Conservation (phyloP, 2,113 vertebrate species). For the Cervus canadensis region DNA sequence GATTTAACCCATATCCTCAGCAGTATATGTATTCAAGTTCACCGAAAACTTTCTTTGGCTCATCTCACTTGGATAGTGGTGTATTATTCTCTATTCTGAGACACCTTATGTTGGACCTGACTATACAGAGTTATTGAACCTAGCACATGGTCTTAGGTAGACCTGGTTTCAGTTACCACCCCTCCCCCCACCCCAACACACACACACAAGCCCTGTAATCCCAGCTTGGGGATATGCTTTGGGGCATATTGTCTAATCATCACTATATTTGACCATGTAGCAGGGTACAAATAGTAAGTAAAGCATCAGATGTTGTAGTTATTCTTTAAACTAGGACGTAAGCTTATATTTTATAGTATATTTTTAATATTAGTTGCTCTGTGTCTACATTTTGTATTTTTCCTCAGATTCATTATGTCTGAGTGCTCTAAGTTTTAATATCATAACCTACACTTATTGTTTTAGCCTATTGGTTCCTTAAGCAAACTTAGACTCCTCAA, state of each 20-base stretch:
- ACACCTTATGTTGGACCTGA: neutral
- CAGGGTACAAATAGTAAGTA: neutral
- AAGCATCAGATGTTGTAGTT: neutral
- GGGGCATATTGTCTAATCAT: neutral
- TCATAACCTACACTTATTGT: neutral
- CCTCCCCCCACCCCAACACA: neutral
- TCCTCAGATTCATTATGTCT: neutral
- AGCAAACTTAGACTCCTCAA: neutral
- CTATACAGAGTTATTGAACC: neutral
- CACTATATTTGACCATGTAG: neutral
- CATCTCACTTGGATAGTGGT: neutral
- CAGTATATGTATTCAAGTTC: neutral
- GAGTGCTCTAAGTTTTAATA: neutral
- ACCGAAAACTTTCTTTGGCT: neutral
- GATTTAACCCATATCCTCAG: neutral
- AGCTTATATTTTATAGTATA: neutral
- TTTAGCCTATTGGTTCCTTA: neutral
- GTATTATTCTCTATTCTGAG: neutral
- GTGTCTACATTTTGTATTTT: neutral
- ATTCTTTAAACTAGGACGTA: neutral
- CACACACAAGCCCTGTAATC: neutral
- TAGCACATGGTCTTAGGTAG: neutral
- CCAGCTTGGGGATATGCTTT: neutral
- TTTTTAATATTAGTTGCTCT: neutral
- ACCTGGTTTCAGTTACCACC: neutral